Evolutionary conservation across 1,140 invertebrate species (phyloP), one percentile per base, ranked within the genome.

Genomic region (Cydia splendana): DNA sequence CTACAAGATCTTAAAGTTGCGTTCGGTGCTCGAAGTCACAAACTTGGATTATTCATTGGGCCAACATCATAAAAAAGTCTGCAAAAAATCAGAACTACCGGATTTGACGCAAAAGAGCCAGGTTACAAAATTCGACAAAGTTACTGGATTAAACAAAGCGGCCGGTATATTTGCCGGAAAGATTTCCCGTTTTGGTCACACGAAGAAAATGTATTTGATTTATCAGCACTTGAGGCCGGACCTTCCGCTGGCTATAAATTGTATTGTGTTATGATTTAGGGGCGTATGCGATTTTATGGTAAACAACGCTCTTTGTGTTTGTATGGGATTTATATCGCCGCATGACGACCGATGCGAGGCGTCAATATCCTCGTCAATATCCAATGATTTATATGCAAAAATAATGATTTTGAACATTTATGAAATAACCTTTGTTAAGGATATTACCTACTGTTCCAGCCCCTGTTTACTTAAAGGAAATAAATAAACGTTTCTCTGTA

Each of bases 211-310:
- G 88, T 88, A 87, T 87, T 91, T 91, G 88, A 91, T 93, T 91
- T 93, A 93, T 91, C 85, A 90, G 89, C 88, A 90, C 91, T 93
- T 89, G 85, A 91, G 89, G 90, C 91, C 88, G 90, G 90, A 93
- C 90, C 89, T 91, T 91, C 90, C 89, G 89, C 81, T 85, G 76
- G 89, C 91, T 88, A 91, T 93, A 92, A 92, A 92, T 93, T 93
- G 90, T 91, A 93, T 91, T 93, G 90, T 90, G 88, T 88, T 91
- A 91, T 93, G 90, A 93, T 93, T 93, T 93, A 91, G 88, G 86
- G 80, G 82, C 87, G 88, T 89, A 87, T 87, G 88, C 86, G 86
- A 89, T 91, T 91, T 93, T 93, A 93, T 91, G 91, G 89, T 91
- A 91, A 91, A 93, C 89, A 91, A 87, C 85, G 88, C 84, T 88